Base-by-base conservation (phyloP, 2,797 vertebrate genomes). In the Nothura maculosa region DNA sequence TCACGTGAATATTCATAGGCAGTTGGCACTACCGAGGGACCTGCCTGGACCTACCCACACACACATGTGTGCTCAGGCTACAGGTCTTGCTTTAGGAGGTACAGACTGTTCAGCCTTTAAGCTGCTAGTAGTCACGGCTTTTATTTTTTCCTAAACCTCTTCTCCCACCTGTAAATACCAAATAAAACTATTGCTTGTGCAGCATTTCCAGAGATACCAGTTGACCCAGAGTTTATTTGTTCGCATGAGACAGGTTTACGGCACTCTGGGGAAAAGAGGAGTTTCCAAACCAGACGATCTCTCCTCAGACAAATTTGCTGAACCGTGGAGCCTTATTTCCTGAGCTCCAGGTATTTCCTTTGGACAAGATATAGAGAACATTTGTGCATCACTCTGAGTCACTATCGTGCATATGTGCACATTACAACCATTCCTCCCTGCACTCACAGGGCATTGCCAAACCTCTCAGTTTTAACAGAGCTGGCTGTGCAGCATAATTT, bases 341-440 rank as follows among this genome's bases (percentile, higher is more conserved):
- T 98, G 96, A 97, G 86, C 97, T 96, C 96, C 97, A 98, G 97
- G 97, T 97, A 98, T 97, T 97, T 97, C 97, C 97, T 95, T 94
- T 92, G 96, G 96, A 97, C 84, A 68, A 95, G 96, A 90, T 87
- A 96, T 96, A 93, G 92, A 92, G 90, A 96, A 97, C 95, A 95
- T 96, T 97, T 96, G 97, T 62, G 80, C 95, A 93, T 96, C 95
- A 93, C 77, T 98, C 95, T 97, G 97, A 98, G 96, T 97, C 96
- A 97, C 80, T 97, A 72, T 93, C 42, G 55, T 89, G 77, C 89
- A 85, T 95, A 93, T 88, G 87, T 70, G 89, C 72, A 75, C 43
- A 38, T 94, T 93, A 62, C 91, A 95, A 87, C 92, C 72, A 93
- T 93, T 95, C 90, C 93, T 91, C 83, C 83, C 68, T 5, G 80